phyloP scores from a whole-genome alignment of 2,888 invertebrate genomes.

The Lasioglossum oenotherae region DNA sequence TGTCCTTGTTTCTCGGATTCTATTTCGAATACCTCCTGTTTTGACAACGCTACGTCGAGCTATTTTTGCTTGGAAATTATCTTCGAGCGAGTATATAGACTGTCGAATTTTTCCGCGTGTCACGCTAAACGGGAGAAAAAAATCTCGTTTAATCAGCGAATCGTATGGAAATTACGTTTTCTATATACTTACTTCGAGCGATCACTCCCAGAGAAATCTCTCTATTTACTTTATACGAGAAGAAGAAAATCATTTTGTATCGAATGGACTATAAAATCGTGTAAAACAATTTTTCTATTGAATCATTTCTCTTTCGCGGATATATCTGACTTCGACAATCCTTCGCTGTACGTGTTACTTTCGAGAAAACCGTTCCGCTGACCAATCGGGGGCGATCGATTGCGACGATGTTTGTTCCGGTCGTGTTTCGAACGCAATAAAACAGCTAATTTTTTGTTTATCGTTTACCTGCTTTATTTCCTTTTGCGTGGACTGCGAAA shows the following conservation, averaged over 20 bases:
- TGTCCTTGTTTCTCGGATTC: constrained; percentile 44
- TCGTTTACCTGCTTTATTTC: constrained; percentile 32
- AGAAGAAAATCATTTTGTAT: constrained; percentile 63
- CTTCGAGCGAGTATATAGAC: constrained; percentile 50
- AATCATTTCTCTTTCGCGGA: constrained; percentile 42
- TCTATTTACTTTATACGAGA: constrained; percentile 65
- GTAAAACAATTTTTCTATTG: constrained; percentile 54
- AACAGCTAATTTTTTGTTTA: constrained; percentile 22
- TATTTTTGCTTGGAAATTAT: constrained; percentile 52
- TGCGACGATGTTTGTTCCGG: neutral
- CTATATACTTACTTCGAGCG: constrained; percentile 56
- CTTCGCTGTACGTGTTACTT: constrained; percentile 19
- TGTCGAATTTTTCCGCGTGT: constrained; percentile 25
- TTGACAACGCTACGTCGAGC: constrained; percentile 37
- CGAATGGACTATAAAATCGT: constrained; percentile 65
- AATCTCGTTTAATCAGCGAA: neutral
- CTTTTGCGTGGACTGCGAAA: constrained; percentile 18
- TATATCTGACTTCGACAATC: constrained; percentile 15
- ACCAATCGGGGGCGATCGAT: neutral
- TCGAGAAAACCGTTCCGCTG: neutral
- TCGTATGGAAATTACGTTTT: constrained; percentile 36
- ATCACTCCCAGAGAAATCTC: constrained; percentile 50
- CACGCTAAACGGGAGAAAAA: neutral
- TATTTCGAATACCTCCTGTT: constrained; percentile 53
- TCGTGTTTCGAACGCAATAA: constrained; percentile 20